A percentile compares a stretch with the other conserved stretches of the same genome.
Evolutionary conservation across 2,113 vertebrate genomes (phyloP).

Genomic region (Ameiurus melas): DNA sequence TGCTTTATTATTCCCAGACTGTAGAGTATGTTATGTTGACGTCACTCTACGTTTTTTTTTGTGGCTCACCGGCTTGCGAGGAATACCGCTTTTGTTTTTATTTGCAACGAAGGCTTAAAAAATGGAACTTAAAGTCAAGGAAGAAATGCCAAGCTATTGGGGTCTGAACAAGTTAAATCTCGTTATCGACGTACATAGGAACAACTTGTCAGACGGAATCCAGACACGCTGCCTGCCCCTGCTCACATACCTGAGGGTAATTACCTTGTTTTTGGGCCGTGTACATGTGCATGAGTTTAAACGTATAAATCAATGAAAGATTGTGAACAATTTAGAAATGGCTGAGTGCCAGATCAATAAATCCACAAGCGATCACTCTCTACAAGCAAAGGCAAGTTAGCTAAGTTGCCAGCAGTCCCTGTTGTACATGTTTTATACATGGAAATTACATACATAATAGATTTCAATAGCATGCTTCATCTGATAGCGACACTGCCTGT

Average conservation of each 20-base stretch:
- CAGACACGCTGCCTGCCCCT: background rate
- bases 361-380: background rate
- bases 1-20: slow-evolving; percentile 22
- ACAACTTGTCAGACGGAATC: background rate
- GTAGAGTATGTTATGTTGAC: background rate
- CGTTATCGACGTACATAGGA: background rate
- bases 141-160: background rate
- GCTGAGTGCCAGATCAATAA: slow-evolving; percentile 4
- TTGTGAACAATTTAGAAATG: background rate
- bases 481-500: no score
- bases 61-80: background rate
- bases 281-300: background rate
- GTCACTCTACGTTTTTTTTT: background rate
- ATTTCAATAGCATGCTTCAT: background rate
- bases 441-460: no score
- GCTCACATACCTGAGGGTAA: slow-evolving; percentile 1
- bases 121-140: background rate
- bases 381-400: background rate
- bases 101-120: background rate
- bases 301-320: slow-evolving; percentile 8
- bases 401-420: background rate
- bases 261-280: slow-evolving; percentile 5
- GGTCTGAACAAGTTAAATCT: slow-evolving; percentile 10
- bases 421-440: background rate
- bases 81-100: background rate